Evolutionary conservation across 1,140 invertebrate genomes (phyloP).

Genomic region (Anastrepha obliqua): DNA sequence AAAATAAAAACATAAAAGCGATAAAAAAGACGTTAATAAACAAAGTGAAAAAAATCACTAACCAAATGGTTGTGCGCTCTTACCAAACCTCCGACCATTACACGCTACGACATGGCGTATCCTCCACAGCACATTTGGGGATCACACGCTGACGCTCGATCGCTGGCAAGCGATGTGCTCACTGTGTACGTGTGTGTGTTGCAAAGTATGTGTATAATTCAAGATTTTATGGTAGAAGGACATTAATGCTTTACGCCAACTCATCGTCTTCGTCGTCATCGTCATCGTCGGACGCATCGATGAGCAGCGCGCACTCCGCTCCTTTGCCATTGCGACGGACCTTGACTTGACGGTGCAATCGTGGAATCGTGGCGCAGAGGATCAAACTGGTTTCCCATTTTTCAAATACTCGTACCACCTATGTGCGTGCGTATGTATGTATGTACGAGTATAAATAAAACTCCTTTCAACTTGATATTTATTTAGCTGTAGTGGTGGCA

Average conservation of each 20-base stretch:
- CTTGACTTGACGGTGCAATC: background rate
- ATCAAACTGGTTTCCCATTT: slow-evolving; percentile 47
- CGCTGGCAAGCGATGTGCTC: background rate
- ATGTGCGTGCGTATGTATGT: too few relatives aligned
- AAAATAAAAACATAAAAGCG: background rate
- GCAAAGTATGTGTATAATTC: slow-evolving; percentile 25
- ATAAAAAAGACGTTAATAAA: slow-evolving; percentile 48
- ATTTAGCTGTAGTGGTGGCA: background rate
- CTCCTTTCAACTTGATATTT: slow-evolving; percentile 39
- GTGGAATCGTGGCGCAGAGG: background rate
- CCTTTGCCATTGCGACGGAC: background rate
- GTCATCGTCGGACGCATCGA: background rate
- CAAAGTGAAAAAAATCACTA: background rate
- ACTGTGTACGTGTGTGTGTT: background rate
- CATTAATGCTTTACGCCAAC: slow-evolving; percentile 43
- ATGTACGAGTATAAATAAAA: slow-evolving; percentile 26
- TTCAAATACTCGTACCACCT: background rate
- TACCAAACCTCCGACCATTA: slow-evolving; percentile 40
- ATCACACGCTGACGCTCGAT: slow-evolving; percentile 19
- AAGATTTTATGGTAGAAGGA: slow-evolving; percentile 52
- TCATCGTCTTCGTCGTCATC: background rate
- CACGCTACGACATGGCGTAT: background rate
- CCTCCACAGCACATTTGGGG: slow-evolving; percentile 23
- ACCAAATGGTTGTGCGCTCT: background rate
- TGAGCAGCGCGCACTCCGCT: background rate